These are phyloP conservation scores for Symphodus melops DNA, from an alignment of 2,113 vertebrate genomes.

Conservation along the genomic window DNA sequence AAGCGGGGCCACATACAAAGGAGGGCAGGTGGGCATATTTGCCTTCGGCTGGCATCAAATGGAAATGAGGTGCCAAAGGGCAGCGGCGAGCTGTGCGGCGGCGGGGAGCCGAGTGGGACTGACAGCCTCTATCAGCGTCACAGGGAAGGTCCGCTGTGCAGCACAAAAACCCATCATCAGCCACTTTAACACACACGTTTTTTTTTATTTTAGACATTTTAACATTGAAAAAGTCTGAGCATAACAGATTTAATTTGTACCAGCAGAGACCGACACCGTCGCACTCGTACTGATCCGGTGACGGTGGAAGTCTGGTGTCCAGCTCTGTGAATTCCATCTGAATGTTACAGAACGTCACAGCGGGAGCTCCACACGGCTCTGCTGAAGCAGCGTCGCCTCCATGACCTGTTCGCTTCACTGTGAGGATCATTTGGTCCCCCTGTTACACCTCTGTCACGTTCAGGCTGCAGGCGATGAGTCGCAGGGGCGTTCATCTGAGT, in stretches of 20 bases:
- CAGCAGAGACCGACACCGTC: no score
- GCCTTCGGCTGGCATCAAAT: slow-evolving; percentile 58
- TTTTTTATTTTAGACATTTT: not conserved
- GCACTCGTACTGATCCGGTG: no score
- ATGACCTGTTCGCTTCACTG: no score
- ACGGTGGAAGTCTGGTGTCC: no score
- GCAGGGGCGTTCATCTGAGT: no score
- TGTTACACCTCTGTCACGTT: no score
- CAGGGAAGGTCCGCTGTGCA: not conserved
- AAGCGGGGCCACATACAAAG: slow-evolving; percentile 51
- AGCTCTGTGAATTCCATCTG: no score
- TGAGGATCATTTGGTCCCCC: no score
- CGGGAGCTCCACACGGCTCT: no score
- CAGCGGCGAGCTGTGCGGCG: slow-evolving; percentile 24
- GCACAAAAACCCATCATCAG: slow-evolving; percentile 21
- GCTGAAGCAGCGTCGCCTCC: no score
- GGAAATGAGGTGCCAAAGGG: slow-evolving; percentile 55
- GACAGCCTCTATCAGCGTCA: slow-evolving; percentile 34
- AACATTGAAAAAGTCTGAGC: not conserved
- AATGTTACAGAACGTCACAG: no score
- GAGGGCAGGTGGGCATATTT: slow-evolving; percentile 63
- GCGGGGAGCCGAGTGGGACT: slow-evolving; percentile 9
- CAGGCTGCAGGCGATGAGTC: no score
- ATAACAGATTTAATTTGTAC: not conserved
- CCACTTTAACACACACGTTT: not conserved